phyloP scores from a whole-genome alignment of 2,888 invertebrate genomes.

The Falcaria lacertinaria region DNA sequence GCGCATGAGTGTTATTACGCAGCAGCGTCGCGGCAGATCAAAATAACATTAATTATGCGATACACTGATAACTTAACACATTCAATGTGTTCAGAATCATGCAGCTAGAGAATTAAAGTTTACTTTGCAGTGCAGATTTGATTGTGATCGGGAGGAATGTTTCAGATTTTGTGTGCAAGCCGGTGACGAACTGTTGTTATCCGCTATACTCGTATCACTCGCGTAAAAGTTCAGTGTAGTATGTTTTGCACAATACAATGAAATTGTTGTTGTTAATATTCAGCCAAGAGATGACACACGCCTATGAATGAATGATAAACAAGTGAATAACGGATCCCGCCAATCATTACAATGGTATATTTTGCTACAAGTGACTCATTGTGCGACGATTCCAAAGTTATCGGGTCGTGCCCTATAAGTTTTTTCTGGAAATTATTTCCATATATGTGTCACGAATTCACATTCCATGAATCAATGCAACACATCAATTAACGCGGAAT shows the following conservation, averaged over 20 bases:
- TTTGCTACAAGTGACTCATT: constrained; percentile 45
- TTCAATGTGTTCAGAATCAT: constrained; percentile 14
- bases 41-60: constrained; percentile 19
- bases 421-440: constrained; percentile 54
- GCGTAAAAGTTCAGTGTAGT: constrained; percentile 15
- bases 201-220: constrained; percentile 33
- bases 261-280: constrained; percentile 32
- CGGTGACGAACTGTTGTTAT: constrained; percentile 30
- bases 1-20: constrained; percentile 32
- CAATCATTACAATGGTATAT: constrained; percentile 34
- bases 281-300: constrained; percentile 15
- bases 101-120: constrained; percentile 7
- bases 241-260: constrained; percentile 32
- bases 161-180: constrained; percentile 29
- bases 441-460: constrained; percentile 57
- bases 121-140: constrained; percentile 11
- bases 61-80: constrained; percentile 22
- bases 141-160: constrained; percentile 31
- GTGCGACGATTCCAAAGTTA: constrained; percentile 40
- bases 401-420: constrained; percentile 34
- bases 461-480: constrained; percentile 50
- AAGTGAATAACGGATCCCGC: constrained; percentile 38
- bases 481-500: constrained; percentile 27
- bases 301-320: constrained; percentile 36
- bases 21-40: constrained; percentile 35